Evolutionary conservation across 2,888 invertebrate species (phyloP), one percentile per base, ranked within the genome.

Genomic region (Candidula unifasciata): DNA sequence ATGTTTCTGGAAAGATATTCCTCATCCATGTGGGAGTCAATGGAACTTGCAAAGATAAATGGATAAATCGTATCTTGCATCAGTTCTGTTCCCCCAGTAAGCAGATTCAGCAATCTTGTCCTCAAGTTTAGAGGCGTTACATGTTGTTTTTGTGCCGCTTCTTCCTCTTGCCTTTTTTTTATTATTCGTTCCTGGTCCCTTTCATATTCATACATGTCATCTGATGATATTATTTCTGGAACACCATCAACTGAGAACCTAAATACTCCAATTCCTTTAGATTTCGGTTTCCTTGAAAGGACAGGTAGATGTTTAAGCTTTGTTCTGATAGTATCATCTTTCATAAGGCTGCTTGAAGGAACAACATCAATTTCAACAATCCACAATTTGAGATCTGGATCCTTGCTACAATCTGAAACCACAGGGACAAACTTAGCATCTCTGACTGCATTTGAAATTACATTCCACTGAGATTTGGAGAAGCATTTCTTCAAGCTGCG

Each of bases 321-420:
- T 44, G 83, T 83, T 64, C 73, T 27, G 74, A 89, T 85, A 3
- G 85, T 87, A 16, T 87, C 86, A 37, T 86, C 83, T 52, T 73
- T 54, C 30, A 88, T 79, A 10, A 86, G 44, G 5, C 24, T 54
- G 30, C 81, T 85, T 64, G 76, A 73, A 5, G 89, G 87, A 24
- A 87, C 85, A 66, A 89, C 84, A 85, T 89, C 89, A n/a, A 89
- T 64, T 76, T 89, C 89, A 33, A 89, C 66, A 16, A 89, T 86
- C 44, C 74, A 87, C 3, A 85, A 60, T 1, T 80, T 80, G 8
- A 27, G 8, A n/a, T 52, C 44, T 0, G 60, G 52, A 77, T 64
- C 3, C 33, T 21, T 71, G 27, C 35, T 30, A 27, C 1, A 13
- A 57, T 73, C 44, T 37, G 35, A 37, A 66, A 82, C n/a, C n/a